Conservation (phyloP, 37 sponge, comb jelly and placozoan species). For the Aphrocallistes beatrix region DNA sequence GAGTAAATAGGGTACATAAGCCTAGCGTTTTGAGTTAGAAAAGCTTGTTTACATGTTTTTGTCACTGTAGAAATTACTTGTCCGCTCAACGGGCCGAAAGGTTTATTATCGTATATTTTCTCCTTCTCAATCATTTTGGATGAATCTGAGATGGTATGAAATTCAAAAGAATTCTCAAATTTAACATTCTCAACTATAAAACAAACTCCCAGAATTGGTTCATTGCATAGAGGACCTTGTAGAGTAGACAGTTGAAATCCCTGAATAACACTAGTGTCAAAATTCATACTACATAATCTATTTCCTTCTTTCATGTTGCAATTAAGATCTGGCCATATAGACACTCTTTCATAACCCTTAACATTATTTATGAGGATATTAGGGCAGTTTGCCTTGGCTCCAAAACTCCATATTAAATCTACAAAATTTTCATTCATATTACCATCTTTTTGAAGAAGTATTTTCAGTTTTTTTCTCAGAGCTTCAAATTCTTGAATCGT, state of each 20-base stretch:
- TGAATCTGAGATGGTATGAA: not conserved
- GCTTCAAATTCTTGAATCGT: slow-evolving; percentile 25
- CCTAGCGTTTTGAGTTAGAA: slow-evolving; percentile 64
- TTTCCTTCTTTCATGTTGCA: not conserved
- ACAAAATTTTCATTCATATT: slow-evolving; percentile 32
- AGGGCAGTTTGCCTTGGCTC: slow-evolving; percentile 65
- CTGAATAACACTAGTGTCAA: slow-evolving; percentile 61
- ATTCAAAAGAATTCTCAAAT: not conserved
- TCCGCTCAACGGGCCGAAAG: slow-evolving; percentile 59
- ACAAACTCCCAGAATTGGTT: slow-evolving; percentile 80
- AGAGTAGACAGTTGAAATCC: slow-evolving; percentile 89
- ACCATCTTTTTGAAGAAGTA: slow-evolving; percentile 23
- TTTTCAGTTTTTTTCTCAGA: slow-evolving; percentile 25
- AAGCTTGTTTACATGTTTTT: slow-evolving; percentile 72
- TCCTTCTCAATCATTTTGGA: not conserved
- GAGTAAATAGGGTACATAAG: slow-evolving; percentile 89
- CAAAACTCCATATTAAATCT: slow-evolving; percentile 78
- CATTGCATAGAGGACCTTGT: slow-evolving; percentile 96
- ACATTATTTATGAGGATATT: slow-evolving; percentile 72
- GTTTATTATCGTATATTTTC: not conserved
- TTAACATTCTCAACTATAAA: slow-evolving; percentile 58
- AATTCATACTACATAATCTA: slow-evolving; percentile 26
- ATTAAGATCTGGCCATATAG: slow-evolving; percentile 38
- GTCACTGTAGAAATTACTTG: slow-evolving; percentile 90
- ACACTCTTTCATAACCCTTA: slow-evolving; percentile 31